Conservation (phyloP, 2,113 vertebrate species). For the Xyliphius kryptos region DNA sequence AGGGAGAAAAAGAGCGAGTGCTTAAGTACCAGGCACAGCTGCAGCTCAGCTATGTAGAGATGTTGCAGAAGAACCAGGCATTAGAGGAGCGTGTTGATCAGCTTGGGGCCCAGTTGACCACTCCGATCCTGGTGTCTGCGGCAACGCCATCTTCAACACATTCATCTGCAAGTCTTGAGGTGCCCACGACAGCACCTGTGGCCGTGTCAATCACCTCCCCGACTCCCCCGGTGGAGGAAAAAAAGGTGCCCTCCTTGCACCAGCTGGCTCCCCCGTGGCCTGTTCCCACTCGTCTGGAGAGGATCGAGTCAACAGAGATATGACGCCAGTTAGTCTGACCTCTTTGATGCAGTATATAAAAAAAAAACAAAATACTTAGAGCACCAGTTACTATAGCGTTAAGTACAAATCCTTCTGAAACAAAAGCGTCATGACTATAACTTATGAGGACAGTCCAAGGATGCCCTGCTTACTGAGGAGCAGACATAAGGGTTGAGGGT, state of each 20-base stretch:
- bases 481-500: conserved; percentile 37
- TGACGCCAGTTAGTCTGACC: conserved; percentile 49
- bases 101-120: conserved; percentile 55
- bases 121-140: conserved; percentile 31
- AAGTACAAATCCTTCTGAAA: conserved; percentile 30
- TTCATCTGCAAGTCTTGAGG: conserved; percentile 47
- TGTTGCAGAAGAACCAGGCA: conserved; percentile 85
- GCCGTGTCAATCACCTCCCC: conserved; percentile 31
- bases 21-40: conserved; percentile 84
- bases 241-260: conserved; percentile 56
- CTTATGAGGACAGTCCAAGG: conserved; percentile 48
- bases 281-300: conserved; percentile 66
- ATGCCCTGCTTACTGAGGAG: conserved; percentile 42
- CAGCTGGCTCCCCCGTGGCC: conserved; percentile 68
- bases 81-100: conserved; percentile 72
- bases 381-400: conserved; percentile 33
- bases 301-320: conserved; percentile 84
- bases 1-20: conserved; percentile 84
- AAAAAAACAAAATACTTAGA: conserved; percentile 27
- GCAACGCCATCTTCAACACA: conserved; percentile 51
- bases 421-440: conserved; percentile 28
- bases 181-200: conserved; percentile 8
- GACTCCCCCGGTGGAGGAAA: conserved; percentile 58
- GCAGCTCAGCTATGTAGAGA: conserved; percentile 84
- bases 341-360: conserved; percentile 35